Conservation (phyloP, 2,113 vertebrate species). For the Daubentonia madagascariensis region DNA sequence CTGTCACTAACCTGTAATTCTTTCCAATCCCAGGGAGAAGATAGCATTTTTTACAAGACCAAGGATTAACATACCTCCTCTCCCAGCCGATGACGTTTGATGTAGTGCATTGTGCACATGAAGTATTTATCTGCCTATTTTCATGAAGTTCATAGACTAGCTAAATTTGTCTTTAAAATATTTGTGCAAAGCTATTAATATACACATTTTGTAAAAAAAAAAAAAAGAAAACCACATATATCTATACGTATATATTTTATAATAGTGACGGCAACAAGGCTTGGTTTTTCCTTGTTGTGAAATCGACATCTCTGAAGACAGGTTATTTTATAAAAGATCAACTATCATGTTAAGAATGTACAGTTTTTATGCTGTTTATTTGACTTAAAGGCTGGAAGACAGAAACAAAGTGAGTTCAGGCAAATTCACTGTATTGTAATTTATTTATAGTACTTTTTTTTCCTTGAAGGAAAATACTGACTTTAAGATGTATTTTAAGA, state of each 20-base stretch:
- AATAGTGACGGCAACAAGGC: slow-evolving; percentile 89
- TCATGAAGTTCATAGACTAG: slow-evolving; percentile 94
- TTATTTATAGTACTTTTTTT: slow-evolving; percentile 99
- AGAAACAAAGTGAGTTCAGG: slow-evolving; percentile 98
- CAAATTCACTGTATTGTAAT: slow-evolving; percentile 99
- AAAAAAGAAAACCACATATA: slow-evolving; percentile 83
- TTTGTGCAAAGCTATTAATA: slow-evolving; percentile 86
- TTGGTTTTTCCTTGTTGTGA: slow-evolving; percentile 91
- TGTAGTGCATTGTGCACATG: slow-evolving; percentile 87
- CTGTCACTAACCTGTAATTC: slow-evolving; percentile 50
- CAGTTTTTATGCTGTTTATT: slow-evolving; percentile 91
- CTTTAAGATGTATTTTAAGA: slow-evolving; percentile 97
- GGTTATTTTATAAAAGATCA: slow-evolving; percentile 91
- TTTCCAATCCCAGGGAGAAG: slow-evolving; percentile 93
- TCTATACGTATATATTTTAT: slow-evolving; percentile 89
- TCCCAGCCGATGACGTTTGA: slow-evolving; percentile 98
- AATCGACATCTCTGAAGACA: slow-evolving; percentile 89
- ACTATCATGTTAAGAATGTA: slow-evolving; percentile 89
- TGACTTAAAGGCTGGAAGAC: slow-evolving; percentile 97
- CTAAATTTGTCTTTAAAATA: slow-evolving; percentile 86
- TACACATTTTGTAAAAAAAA: slow-evolving; percentile 89
- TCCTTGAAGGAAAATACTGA: slow-evolving; percentile 99
- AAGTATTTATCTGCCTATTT: slow-evolving; percentile 92
- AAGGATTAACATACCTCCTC: slow-evolving; percentile 97
- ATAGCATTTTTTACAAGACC: slow-evolving; percentile 99